These are phyloP conservation scores for Cricetomys ansorgei DNA, from an alignment of 2,113 vertebrate species.

Conservation along the genomic window DNA sequence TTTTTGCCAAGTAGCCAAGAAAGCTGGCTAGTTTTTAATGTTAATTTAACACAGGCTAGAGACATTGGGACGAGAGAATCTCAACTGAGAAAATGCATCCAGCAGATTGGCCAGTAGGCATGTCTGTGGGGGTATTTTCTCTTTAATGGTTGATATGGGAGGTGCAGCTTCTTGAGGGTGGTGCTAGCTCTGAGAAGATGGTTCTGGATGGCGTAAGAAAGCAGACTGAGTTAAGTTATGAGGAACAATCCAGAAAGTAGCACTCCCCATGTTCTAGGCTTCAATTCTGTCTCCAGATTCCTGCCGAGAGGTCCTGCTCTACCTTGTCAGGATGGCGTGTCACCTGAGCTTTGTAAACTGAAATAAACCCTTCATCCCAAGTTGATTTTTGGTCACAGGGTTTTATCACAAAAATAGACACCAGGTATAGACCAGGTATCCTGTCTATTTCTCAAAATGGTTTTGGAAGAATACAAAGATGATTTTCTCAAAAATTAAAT, in stretches of 20 bases:
- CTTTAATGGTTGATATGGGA: background rate
- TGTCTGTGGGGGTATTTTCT: background rate
- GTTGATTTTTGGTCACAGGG: background rate
- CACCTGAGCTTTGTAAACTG: background rate
- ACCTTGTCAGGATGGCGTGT: background rate
- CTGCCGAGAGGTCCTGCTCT: no score
- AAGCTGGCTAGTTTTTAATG: background rate
- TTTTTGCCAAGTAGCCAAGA: background rate
- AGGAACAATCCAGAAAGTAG: background rate
- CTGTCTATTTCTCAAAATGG: background rate
- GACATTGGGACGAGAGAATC: background rate
- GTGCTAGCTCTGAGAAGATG: background rate
- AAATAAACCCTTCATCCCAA: background rate
- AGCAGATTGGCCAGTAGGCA: background rate
- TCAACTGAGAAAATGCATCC: background rate
- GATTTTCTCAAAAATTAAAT: background rate
- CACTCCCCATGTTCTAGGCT: background rate
- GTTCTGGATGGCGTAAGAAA: background rate
- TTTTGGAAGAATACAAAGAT: background rate
- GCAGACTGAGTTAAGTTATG: background rate
- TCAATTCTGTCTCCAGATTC: background rate
- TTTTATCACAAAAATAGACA: background rate
- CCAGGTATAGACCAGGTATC: background rate
- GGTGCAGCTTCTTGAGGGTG: background rate
- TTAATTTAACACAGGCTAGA: background rate